phyloP scores from a whole-genome alignment of 2,888 invertebrate genomes.

The Pyrrhia umbra region DNA sequence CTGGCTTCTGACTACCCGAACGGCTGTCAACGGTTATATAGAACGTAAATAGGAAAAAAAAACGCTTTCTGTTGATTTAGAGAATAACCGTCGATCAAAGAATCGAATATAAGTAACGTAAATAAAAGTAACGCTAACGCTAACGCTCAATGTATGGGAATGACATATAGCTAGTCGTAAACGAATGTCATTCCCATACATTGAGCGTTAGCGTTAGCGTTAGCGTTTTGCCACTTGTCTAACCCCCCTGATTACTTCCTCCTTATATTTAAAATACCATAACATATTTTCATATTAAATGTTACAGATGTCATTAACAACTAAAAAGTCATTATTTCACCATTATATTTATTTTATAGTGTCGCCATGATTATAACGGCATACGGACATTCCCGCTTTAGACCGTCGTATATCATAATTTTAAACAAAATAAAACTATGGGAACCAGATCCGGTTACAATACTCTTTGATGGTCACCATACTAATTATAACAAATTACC shows the following conservation, averaged over 20 bases:
- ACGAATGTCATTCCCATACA: too few species aligned
- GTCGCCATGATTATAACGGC: conserved; percentile 42
- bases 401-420: conserved; percentile 66
- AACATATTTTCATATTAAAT: conserved; percentile 27
- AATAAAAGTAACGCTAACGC: too few species aligned
- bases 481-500: conserved; percentile 86
- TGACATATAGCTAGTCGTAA: too few species aligned
- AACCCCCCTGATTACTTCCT: conserved; percentile 8
- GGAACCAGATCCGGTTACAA: conserved; percentile 68
- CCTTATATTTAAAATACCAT: conserved; percentile 11
- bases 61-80: too few species aligned
- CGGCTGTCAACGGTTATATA: too few species aligned
- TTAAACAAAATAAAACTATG: conserved; percentile 69
- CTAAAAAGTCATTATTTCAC: conserved; percentile 42
- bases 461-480: conserved; percentile 75
- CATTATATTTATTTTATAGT: conserved; percentile 42
- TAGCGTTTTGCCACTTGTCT: too few species aligned
- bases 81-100: background rate
- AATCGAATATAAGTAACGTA: too few species aligned
- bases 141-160: too few species aligned
- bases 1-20: too few species aligned
- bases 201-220: too few species aligned
- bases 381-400: conserved; percentile 59
- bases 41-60: too few species aligned
- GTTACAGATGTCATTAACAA: conserved; percentile 37